Evolutionary conservation across 2,888 invertebrate species (phyloP).

Genomic region (Cremastinae sp.): DNA sequence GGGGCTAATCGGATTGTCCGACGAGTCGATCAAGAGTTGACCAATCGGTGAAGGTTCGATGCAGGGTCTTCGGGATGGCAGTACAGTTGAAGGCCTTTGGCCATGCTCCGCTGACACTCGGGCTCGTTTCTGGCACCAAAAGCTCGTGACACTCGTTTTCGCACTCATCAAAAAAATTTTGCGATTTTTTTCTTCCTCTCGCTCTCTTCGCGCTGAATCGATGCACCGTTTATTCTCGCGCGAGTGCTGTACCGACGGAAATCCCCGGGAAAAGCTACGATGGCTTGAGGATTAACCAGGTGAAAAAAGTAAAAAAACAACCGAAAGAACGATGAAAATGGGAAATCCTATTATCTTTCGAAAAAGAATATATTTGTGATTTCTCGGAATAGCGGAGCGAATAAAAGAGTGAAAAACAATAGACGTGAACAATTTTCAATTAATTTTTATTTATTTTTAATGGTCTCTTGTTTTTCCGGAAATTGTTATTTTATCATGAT

Average conservation of each 20-base stretch:
- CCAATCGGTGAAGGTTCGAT: constrained; percentile 42
- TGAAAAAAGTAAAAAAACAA: too few relatives aligned
- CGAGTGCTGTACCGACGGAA: neutral
- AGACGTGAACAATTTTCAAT: too few relatives aligned
- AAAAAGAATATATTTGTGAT: too few relatives aligned
- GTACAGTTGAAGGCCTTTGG: constrained; percentile 47
- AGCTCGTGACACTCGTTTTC: constrained; percentile 1
- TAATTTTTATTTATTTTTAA: too few relatives aligned
- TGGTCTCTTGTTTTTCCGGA: too few relatives aligned
- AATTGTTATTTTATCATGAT: too few relatives aligned
- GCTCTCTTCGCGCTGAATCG: neutral
- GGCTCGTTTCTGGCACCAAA: constrained; percentile 19
- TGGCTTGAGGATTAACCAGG: too few relatives aligned
- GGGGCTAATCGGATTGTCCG: constrained; percentile 54
- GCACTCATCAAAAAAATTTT: neutral
- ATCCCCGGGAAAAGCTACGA: too few relatives aligned
- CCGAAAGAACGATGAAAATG: too few relatives aligned
- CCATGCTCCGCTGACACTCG: constrained; percentile 26
- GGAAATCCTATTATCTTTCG: too few relatives aligned
- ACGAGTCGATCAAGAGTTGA: constrained; percentile 28
- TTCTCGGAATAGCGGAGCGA: too few relatives aligned
- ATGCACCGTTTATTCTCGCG: neutral
- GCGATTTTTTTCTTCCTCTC: neutral
- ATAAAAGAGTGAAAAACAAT: too few relatives aligned
- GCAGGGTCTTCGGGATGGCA: constrained; percentile 56